Base-by-base conservation (phyloP, 2,888 invertebrate genomes). In the Diaphora mendica region DNA sequence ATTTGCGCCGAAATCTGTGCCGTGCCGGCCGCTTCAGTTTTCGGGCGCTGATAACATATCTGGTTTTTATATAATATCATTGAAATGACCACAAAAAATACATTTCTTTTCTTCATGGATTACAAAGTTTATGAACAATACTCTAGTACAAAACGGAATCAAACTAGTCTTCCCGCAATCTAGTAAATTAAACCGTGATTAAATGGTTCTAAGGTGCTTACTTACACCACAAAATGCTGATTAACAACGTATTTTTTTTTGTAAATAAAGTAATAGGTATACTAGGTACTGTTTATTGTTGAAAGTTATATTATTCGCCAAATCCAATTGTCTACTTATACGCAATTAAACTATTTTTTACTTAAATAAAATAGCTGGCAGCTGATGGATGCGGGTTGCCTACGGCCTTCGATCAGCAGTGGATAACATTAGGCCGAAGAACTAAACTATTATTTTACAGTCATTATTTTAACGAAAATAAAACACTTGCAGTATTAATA, bases 151-250 rank as follows among this genome's bases (percentile, higher is more conserved):
- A 85, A 82, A 77, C 79, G 81, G 82, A 88, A 82, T 75, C 73
- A 75, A 85, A 72, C 81, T 72, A 77, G 81, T 77, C 82, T 77
- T 77, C 76, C 85, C 81, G 90, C 91, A 91, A 91, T 91, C 89
- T 87, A 86, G 82, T 84, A 89, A 90, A 92, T 91, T 91, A 91
- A 89, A 90, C 85, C 83, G 88, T 90, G 91, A 92, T 92, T 92
- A 91, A 92, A 91, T 91, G 91, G 88, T 91, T 91, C 89, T 89
- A 88, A 71, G 81, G 76, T 71, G 65, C 44, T 64, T 75, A 9
- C 64, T 65, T 74, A 82, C 68, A 3, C 35, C n/a, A 59, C 48
- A 30, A 62, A 62, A 62, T 62, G 17, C 15, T 30, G 30, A 30
- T 30, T 30, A 30, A 17, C 5, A 30, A 30, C 4, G n/a, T 15